Percentiles rank a stretch among this genome's conserved stretches.
phyloP scores from a whole-genome alignment of 2,797 vertebrate species.

The Lemur catta region DNA sequence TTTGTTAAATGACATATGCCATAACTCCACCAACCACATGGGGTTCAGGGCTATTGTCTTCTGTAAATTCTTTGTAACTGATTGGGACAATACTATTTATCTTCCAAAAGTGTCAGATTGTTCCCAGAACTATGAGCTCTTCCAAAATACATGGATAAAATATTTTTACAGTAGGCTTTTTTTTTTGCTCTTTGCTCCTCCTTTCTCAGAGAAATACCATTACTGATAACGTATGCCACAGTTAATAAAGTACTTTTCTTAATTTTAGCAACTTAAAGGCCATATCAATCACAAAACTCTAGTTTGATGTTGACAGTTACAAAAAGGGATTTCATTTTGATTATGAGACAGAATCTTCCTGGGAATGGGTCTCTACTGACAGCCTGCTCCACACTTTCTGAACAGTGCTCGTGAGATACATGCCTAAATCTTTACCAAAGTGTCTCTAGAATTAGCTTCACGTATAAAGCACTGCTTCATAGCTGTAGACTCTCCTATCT shows the following conservation, averaged over 20 bases:
- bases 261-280: slow-evolving; percentile 26
- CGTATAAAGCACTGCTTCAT: background rate
- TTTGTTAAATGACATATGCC: background rate
- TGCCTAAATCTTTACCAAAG: background rate
- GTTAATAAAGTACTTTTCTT: background rate
- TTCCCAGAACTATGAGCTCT: slow-evolving; percentile 7
- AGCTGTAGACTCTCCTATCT: background rate
- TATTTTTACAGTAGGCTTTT: background rate
- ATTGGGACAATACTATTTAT: background rate
- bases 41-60: background rate
- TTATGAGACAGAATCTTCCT: background rate
- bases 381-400: background rate
- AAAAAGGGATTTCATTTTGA: slow-evolving; percentile 19
- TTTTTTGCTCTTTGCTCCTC: background rate
- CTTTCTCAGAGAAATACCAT: slow-evolving; percentile 4
- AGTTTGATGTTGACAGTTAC: background rate
- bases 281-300: background rate
- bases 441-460: background rate
- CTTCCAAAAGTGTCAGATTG: background rate
- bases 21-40: background rate
- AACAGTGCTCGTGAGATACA: background rate
- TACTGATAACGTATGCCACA: background rate
- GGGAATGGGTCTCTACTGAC: background rate
- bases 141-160: background rate
- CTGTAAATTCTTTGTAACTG: background rate